Percentiles rank a stretch among this genome's conserved stretches.
These are phyloP conservation scores for Aphelinus atriplicis DNA, from an alignment of 1,140 invertebrate species.

Conservation along the genomic window DNA sequence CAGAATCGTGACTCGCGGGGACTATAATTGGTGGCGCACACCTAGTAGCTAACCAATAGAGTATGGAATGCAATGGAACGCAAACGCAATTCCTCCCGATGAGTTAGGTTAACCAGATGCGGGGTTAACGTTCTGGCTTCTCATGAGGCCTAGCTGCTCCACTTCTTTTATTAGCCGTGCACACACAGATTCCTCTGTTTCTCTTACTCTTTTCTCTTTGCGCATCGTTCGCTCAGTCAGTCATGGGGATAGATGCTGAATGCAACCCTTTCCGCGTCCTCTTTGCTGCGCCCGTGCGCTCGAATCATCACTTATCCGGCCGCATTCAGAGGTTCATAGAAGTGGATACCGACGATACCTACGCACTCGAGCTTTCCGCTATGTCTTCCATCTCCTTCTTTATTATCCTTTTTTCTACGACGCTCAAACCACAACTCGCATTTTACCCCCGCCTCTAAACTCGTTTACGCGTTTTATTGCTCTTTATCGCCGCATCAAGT, in stretches of 20 bases:
- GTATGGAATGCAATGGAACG: no score
- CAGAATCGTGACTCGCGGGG: no score
- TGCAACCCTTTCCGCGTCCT: background rate
- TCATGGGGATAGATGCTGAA: constrained; percentile 14
- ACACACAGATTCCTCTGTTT: background rate
- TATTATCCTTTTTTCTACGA: background rate
- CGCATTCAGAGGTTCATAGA: constrained; percentile 21
- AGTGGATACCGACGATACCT: background rate
- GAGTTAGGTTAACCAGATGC: no score
- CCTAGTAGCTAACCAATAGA: no score
- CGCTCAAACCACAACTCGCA: no score
- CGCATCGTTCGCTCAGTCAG: constrained; percentile 9
- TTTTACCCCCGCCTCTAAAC: no score
- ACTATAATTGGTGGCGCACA: no score
- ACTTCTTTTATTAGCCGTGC: constrained; percentile 36
- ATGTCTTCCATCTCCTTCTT: constrained; percentile 26
- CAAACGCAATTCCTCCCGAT: no score
- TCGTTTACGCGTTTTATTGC: no score
- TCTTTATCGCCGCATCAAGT: no score
- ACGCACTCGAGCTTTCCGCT: background rate
- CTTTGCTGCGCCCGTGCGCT: background rate
- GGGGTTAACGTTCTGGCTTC: no score
- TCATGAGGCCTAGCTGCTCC: background rate
- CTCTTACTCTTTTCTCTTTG: constrained; percentile 13
- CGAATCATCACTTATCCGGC: constrained; percentile 31